Conservation (phyloP, 2,888 invertebrate genomes). For the Minunthozetes semirufus region DNA sequence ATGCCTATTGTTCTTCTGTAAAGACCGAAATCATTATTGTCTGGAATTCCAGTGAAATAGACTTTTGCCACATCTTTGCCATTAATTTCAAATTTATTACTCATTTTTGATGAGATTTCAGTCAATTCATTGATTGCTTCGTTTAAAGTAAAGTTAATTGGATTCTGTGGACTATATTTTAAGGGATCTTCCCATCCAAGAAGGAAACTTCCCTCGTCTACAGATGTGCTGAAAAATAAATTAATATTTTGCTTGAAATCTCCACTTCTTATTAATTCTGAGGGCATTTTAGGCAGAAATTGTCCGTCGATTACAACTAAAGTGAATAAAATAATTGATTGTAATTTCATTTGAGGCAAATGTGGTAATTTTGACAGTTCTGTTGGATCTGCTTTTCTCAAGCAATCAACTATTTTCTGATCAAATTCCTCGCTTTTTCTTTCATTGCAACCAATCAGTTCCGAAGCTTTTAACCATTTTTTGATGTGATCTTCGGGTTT, state of each 20-base stretch:
- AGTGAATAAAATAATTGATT: neutral
- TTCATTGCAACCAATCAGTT: neutral
- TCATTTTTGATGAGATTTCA: neutral
- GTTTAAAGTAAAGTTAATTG: no score
- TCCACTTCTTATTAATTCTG: neutral
- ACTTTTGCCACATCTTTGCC: neutral
- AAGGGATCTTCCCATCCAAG: neutral
- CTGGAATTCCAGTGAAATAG: neutral
- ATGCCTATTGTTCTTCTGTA: slow-evolving; percentile 4
- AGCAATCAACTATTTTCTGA: no score
- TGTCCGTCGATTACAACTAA: slow-evolving; percentile 3
- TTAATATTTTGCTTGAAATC: slow-evolving; percentile 28
- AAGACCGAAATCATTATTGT: neutral
- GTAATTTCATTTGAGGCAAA: neutral
- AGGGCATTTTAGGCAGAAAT: slow-evolving; percentile 5
- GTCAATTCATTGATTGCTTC: no score
- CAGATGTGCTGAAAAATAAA: slow-evolving; percentile 17
- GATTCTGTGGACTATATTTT: neutral
- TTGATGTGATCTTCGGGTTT: slow-evolving; percentile 38
- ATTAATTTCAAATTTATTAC: neutral
- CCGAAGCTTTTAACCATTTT: neutral
- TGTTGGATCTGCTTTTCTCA: no score
- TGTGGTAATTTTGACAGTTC: no score
- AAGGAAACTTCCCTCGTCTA: slow-evolving; percentile 12
- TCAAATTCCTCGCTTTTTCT: no score